These are phyloP conservation scores for Ceyx melanurus DNA, from an alignment of 2,113 vertebrate genomes.

Conservation along the genomic window DNA sequence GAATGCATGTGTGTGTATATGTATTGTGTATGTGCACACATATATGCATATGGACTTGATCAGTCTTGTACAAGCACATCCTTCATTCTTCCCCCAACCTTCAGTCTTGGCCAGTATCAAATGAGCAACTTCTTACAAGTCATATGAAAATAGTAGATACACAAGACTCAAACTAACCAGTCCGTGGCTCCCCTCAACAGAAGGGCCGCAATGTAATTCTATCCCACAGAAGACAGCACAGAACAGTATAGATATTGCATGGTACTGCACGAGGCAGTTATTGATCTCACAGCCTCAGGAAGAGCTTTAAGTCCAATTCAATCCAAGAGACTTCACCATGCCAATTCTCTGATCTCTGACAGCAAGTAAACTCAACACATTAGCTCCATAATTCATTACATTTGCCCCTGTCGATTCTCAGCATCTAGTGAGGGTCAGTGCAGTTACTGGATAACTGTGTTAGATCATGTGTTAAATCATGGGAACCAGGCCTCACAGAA, in stretches of 20 bases:
- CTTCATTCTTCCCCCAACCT: neutral
- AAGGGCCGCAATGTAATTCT: neutral
- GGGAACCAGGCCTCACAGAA: neutral
- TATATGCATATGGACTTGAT: too few relatives aligned
- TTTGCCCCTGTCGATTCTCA: neutral
- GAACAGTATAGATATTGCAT: neutral
- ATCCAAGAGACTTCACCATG: neutral
- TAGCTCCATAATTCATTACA: neutral
- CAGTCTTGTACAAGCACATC: neutral
- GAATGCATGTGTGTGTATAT: too few relatives aligned
- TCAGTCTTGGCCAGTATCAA: neutral
- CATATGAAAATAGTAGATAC: neutral
- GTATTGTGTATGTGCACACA: neutral
- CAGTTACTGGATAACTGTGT: neutral
- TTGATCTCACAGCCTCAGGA: neutral
- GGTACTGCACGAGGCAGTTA: neutral
- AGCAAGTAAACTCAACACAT: neutral
- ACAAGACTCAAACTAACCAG: neutral
- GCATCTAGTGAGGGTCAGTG: neutral
- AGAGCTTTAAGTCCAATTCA: neutral
- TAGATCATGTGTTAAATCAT: neutral
- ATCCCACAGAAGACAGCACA: neutral
- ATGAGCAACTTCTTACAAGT: neutral
- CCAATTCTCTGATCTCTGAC: neutral
- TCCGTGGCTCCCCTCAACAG: neutral